Conservation (phyloP, 2,888 invertebrate species). For the Patella depressa region DNA sequence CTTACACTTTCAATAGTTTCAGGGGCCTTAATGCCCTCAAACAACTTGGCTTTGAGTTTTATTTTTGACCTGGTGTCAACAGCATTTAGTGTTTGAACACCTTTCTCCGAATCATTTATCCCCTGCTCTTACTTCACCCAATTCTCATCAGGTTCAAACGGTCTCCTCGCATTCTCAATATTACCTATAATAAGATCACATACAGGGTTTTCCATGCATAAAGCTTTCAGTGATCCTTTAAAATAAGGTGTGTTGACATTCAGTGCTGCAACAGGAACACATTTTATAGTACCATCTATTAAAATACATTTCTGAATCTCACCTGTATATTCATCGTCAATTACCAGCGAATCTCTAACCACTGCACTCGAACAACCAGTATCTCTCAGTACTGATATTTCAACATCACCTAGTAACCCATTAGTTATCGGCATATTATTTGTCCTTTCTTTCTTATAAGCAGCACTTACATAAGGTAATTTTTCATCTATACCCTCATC, state of each 20-base stretch:
- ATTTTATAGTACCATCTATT: slow-evolving; percentile 25
- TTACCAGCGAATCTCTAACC: slow-evolving; percentile 22
- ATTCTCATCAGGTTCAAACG: too few relatives aligned
- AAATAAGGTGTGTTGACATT: slow-evolving; percentile 29
- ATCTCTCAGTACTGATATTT: slow-evolving; percentile 28
- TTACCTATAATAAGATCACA: too few relatives aligned
- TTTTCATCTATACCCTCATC: background rate
- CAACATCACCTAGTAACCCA: slow-evolving; percentile 21
- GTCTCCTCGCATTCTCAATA: too few relatives aligned
- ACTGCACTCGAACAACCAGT: slow-evolving; percentile 34
- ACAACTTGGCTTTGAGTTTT: too few relatives aligned
- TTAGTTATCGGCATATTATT: slow-evolving; percentile 22
- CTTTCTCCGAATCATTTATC: too few relatives aligned
- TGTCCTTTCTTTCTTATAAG: slow-evolving; percentile 8
- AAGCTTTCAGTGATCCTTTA: slow-evolving; percentile 17
- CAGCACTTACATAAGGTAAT: slow-evolving; percentile 10
- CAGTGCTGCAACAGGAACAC: slow-evolving; percentile 22
- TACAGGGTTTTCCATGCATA: slow-evolving; percentile 28
- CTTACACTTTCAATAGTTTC: too few relatives aligned
- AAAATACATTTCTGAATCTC: slow-evolving; percentile 24
- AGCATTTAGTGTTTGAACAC: too few relatives aligned
- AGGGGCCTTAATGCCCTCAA: too few relatives aligned
- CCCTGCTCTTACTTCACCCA: too few relatives aligned
- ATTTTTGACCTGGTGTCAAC: too few relatives aligned
- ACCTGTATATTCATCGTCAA: slow-evolving; percentile 20